A percentile compares a stretch with the other conserved stretches of the same genome.
phyloP scores from a whole-genome alignment of 1,140 invertebrate genomes.

The Drosophila arawakana region DNA sequence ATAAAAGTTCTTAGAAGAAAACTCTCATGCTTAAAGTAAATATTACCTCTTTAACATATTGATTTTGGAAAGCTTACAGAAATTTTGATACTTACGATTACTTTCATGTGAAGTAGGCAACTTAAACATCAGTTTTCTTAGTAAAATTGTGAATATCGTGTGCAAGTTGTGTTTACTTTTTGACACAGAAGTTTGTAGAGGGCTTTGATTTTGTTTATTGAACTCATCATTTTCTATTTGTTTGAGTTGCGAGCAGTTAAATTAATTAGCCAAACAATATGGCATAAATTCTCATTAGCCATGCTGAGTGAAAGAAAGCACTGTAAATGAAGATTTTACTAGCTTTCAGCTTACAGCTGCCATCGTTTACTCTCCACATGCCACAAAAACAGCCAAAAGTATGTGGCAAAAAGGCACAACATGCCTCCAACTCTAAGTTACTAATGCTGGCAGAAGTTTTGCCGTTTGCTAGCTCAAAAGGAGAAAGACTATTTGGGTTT shows the following conservation, averaged over 20 bases:
- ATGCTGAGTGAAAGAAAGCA: constrained; percentile 9
- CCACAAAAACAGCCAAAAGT: background rate
- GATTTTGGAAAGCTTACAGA: no score
- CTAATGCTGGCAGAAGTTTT: constrained; percentile 26
- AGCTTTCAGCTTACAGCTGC: background rate
- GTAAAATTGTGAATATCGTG: background rate
- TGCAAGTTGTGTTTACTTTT: constrained; percentile 1
- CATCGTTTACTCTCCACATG: constrained; percentile 24
- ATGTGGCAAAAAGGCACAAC: background rate
- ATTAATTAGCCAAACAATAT: constrained; percentile 60
- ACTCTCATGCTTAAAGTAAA: no score
- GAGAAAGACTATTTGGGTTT: background rate
- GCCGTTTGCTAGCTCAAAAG: background rate
- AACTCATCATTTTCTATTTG: constrained; percentile 17
- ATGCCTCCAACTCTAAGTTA: background rate
- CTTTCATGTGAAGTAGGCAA: background rate
- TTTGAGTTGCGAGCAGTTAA: constrained; percentile 4
- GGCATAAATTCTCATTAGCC: constrained; percentile 71
- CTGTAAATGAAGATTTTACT: constrained; percentile 41
- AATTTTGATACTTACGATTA: background rate
- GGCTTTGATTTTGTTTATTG: constrained; percentile 14
- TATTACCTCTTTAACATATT: no score
- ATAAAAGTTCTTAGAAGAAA: no score
- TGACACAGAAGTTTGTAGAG: background rate
- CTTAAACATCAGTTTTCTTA: background rate